Conservation (phyloP, 2,113 vertebrate genomes). For the Ceyx melanurus region DNA sequence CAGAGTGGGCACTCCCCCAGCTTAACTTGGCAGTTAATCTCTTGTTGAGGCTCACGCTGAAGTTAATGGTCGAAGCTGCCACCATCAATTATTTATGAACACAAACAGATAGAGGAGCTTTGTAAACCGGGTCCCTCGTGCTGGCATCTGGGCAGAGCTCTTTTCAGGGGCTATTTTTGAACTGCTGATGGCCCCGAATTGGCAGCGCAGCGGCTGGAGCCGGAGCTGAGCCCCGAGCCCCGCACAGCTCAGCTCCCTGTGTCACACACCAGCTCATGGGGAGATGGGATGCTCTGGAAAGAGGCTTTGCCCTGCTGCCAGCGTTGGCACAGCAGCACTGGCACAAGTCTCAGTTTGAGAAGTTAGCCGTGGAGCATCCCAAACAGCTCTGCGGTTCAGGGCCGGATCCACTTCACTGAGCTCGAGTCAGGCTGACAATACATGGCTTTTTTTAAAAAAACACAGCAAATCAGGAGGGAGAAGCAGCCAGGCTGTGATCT, state of each 20-base stretch:
- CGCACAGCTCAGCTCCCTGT: rapidly evolving
- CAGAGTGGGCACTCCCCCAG: background rate
- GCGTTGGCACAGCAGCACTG: rapidly evolving
- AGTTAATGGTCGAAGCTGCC: conserved; percentile 26
- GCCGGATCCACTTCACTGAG: background rate
- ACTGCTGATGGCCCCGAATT: background rate
- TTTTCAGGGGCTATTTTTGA: conserved; percentile 6
- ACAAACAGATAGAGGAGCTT: background rate
- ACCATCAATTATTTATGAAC: conserved; percentile 19
- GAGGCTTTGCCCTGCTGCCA: background rate
- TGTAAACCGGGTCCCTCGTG: background rate
- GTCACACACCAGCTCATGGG: rapidly evolving
- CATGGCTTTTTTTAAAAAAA: background rate
- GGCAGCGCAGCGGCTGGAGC: background rate
- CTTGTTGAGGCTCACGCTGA: background rate
- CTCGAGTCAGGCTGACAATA: background rate
- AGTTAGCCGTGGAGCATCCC: background rate
- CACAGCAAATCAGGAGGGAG: rapidly evolving
- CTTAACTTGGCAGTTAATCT: background rate
- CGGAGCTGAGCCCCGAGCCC: background rate
- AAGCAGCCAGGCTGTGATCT: background rate
- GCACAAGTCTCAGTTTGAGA: background rate
- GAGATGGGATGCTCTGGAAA: rapidly evolving
- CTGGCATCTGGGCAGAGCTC: background rate
- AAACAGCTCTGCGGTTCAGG: background rate